phyloP scores from a whole-genome alignment of 2,113 vertebrate species.

The Clupea harengus region DNA sequence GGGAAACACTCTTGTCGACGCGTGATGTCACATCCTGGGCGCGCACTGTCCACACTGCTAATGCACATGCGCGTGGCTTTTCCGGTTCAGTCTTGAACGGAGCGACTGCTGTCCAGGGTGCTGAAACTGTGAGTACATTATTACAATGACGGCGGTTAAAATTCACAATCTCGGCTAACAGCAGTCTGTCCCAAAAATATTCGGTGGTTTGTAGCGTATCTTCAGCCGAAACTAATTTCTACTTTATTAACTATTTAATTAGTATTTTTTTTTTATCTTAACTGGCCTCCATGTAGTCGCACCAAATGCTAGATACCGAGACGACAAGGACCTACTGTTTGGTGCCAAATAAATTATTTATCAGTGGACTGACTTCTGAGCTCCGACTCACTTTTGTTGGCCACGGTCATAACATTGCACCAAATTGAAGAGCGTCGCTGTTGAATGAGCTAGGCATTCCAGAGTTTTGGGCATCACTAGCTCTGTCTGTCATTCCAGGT shows the following conservation, averaged over 20 bases:
- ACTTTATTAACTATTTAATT: background rate
- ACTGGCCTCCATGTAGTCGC: background rate
- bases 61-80: background rate
- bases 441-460: background rate
- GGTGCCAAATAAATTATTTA: background rate
- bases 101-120: constrained; percentile 16
- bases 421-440: background rate
- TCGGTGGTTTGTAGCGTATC: background rate
- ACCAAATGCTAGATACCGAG: background rate
- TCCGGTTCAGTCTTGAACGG: background rate
- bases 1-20: background rate
- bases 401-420: background rate
- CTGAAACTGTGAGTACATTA: constrained; percentile 19
- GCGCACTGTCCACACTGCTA: background rate
- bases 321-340: background rate
- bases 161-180: background rate
- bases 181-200: background rate
- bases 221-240: background rate
- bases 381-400: background rate
- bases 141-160: background rate
- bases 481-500: background rate
- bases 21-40: constrained; percentile 10
- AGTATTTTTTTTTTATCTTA: background rate
- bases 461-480: background rate
- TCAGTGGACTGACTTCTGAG: background rate